Evolutionary conservation across 1,140 invertebrate species (phyloP), one percentile per base, ranked within the genome.

Genomic region (Micrasema longulum): DNA sequence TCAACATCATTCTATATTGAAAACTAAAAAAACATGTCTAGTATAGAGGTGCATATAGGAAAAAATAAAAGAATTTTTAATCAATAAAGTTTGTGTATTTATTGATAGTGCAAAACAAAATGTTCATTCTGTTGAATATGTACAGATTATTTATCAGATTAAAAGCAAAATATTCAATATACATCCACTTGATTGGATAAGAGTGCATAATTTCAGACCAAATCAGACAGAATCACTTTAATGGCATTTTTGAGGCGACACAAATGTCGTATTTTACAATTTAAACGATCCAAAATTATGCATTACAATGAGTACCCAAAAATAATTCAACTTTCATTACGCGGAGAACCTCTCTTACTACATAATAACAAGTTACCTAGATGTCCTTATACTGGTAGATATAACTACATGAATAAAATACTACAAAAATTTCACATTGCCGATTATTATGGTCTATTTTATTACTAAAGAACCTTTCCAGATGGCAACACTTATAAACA

Each of bases 81-180:
- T 76, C 74, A 76, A 75, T 75, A 69, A 76, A 72, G 60, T 60
- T 71, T 76, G 66, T 72, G 74, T 72, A 76, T 76, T 76, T 76
- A 76, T 76, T 68, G 71, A 76, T 76, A 76, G 74, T 76, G 74
- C 74, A 76, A 76, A 76, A 76, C 66, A 70, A 76, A 72, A 60
- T 70, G 20, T 72, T 76, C 67, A 72, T 76, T 72, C 71, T 38
- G 63, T 70, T 64, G 66, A 76, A 67, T 76, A 76, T 72, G 62
- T 71, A 71, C 69, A 70, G 50, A 64, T 65, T 64, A 43, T 48
- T 43, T 67, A 16, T 16, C 16, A 38, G 35, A 50, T 48, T 62
- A 48, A 23, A 69, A 73, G 65, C 63, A 64, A 69, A 67, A 68
- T 50, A 35, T 48, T 66, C 22, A 66, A 48, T 45, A 35, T 45